These are phyloP conservation scores for Taeniopygia guttata DNA, from an alignment of 2,797 vertebrate genomes.

Conservation along the genomic window DNA sequence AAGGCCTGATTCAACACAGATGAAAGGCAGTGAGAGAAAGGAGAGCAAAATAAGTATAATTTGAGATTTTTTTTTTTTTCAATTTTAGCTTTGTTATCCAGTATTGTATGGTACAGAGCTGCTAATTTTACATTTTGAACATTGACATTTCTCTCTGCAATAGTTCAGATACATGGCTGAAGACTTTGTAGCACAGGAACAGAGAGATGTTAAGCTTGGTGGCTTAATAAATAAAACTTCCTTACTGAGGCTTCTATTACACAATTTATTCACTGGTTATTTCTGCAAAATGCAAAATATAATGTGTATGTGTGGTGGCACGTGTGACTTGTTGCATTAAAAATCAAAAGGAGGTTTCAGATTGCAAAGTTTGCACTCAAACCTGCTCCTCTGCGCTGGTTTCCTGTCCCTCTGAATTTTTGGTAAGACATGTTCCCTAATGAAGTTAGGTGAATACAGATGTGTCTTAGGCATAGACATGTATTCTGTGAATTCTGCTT, in stretches of 20 bases:
- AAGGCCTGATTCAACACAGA: neutral
- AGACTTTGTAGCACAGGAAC: neutral
- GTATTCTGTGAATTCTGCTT: neutral
- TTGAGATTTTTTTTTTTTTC: neutral
- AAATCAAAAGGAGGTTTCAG: slow-evolving; percentile 10
- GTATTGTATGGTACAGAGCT: neutral
- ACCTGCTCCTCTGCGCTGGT: neutral
- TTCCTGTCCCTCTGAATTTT: neutral
- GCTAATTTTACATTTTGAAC: neutral
- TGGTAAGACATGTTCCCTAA: neutral
- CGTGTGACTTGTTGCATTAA: neutral
- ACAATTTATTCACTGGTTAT: neutral
- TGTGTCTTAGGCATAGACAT: neutral
- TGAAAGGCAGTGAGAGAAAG: neutral
- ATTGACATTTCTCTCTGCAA: neutral
- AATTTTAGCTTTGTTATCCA: neutral
- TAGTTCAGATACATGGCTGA: neutral
- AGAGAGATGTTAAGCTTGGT: neutral
- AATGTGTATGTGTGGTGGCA: neutral
- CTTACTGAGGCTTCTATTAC: neutral
- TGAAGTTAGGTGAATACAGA: neutral
- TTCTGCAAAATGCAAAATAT: slow-evolving; percentile 6
- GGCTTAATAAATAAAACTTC: neutral
- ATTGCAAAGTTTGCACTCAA: neutral
- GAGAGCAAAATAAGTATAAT: neutral